Evolutionary conservation across 2,888 invertebrate species (phyloP).

Genomic region (Notodonta ziczac): DNA sequence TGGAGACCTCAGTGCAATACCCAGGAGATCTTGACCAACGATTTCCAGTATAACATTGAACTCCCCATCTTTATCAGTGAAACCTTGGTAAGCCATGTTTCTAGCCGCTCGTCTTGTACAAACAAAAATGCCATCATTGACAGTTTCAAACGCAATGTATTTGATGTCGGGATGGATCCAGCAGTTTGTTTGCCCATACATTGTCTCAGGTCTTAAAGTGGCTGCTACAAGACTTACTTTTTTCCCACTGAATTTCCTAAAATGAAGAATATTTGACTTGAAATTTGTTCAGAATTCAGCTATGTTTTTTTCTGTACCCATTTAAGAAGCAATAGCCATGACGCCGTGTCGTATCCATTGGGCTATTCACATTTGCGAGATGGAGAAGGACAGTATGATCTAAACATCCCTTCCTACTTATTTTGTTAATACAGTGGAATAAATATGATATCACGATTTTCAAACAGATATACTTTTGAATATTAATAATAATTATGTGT

Average conservation of each 20-base stretch:
- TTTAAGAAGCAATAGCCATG: too few relatives aligned
- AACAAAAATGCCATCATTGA: slow-evolving; percentile 91
- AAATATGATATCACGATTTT: too few relatives aligned
- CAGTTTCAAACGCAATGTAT: slow-evolving; percentile 93
- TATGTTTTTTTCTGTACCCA: too few relatives aligned
- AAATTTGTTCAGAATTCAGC: too few relatives aligned
- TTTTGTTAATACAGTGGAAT: too few relatives aligned
- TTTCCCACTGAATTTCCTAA: slow-evolving; percentile 80
- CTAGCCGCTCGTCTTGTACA: slow-evolving; percentile 95
- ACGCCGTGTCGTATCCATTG: too few relatives aligned
- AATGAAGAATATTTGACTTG: slow-evolving; percentile 31
- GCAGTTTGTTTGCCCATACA: slow-evolving; percentile 99
- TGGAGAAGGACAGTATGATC: too few relatives aligned
- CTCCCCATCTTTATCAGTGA: slow-evolving; percentile 92
- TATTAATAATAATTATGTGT: too few relatives aligned
- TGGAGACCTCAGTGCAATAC: slow-evolving; percentile 93
- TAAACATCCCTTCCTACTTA: too few relatives aligned
- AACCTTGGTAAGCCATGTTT: slow-evolving; percentile 98
- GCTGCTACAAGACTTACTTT: slow-evolving; percentile 96
- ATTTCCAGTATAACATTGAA: slow-evolving; percentile 88
- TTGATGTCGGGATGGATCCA: slow-evolving; percentile 98
- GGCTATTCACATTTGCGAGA: too few relatives aligned
- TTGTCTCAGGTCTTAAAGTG: slow-evolving; percentile 99
- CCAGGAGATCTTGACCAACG: slow-evolving; percentile 91
- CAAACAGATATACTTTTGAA: too few relatives aligned